phyloP scores from a whole-genome alignment of 2,797 vertebrate genomes.

The Spinus olivaceus region DNA sequence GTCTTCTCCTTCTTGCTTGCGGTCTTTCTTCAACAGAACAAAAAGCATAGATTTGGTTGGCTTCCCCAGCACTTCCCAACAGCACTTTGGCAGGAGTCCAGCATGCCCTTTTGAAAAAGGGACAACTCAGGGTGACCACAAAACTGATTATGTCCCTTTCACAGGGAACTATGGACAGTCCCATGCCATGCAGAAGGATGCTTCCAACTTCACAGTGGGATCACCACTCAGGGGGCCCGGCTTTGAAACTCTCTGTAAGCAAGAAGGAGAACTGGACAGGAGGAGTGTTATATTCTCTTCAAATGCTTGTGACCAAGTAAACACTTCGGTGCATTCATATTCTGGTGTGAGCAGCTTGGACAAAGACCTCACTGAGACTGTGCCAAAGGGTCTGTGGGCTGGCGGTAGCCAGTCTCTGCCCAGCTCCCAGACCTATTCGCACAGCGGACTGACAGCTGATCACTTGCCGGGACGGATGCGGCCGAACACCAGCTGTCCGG shows the following conservation, averaged over 20 bases:
- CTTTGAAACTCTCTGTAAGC: slow-evolving; percentile 91
- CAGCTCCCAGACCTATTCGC: slow-evolving; percentile 88
- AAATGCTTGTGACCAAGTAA: slow-evolving; percentile 88
- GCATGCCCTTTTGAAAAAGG: slow-evolving; percentile 90
- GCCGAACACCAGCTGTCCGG: slow-evolving; percentile 98
- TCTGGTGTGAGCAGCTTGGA: slow-evolving; percentile 90
- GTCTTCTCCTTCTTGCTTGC: slow-evolving; percentile 87
- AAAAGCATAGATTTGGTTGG: slow-evolving; percentile 84
- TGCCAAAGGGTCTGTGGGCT: slow-evolving; percentile 92
- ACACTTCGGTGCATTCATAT: slow-evolving; percentile 91
- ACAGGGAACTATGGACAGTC: slow-evolving; percentile 84
- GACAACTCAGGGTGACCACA: slow-evolving; percentile 98
- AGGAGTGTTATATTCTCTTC: slow-evolving; percentile 97
- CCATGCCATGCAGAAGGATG: slow-evolving; percentile 87
- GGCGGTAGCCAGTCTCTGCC: slow-evolving; percentile 92
- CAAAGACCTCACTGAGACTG: slow-evolving; percentile 90
- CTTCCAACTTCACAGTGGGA: slow-evolving; percentile 84
- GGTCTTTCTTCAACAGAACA: slow-evolving; percentile 86
- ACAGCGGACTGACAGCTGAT: slow-evolving; percentile 82
- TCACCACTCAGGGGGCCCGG: slow-evolving; percentile 88
- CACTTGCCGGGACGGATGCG: slow-evolving; percentile 87
- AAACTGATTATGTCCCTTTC: slow-evolving; percentile 91
- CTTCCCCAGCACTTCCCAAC: slow-evolving; percentile 86
- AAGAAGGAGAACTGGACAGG: slow-evolving; percentile 92
- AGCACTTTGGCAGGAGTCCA: slow-evolving; percentile 89